Conservation (phyloP, 2,797 vertebrate species). For the Hirundo rustica region DNA sequence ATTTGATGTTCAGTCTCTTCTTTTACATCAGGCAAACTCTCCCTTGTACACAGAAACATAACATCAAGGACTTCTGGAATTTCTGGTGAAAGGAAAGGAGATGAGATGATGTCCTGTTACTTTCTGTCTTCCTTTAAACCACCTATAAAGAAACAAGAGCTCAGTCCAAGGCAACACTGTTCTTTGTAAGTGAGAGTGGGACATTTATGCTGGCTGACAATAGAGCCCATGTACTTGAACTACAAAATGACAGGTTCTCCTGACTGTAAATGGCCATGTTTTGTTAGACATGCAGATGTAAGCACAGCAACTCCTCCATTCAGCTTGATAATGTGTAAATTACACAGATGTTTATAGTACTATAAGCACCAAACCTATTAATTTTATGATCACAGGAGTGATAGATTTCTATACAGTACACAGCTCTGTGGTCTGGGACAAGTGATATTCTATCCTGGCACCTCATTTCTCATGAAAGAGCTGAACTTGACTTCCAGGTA, state of each 20-base stretch:
- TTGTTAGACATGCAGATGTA: neutral
- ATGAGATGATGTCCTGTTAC: neutral
- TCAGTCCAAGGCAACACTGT: neutral
- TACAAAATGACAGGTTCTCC: neutral
- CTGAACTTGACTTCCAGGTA: neutral
- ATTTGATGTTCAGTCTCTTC: neutral
- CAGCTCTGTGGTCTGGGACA: neutral
- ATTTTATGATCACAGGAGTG: neutral
- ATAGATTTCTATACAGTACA: neutral
- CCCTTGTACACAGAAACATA: neutral
- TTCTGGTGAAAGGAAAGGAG: neutral
- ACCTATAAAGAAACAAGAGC: neutral
- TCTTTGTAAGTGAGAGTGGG: neutral
- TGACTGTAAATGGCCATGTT: neutral
- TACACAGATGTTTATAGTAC: neutral
- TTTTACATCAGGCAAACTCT: neutral
- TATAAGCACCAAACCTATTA: neutral
- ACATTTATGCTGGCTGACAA: neutral
- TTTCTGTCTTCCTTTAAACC: neutral
- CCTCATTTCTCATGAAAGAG: neutral
- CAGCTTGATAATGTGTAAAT: neutral
- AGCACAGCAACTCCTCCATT: rapidly evolving
- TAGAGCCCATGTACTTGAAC: neutral
- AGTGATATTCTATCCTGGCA: neutral
- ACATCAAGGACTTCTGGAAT: neutral